These are phyloP conservation scores for Drosophila leonis DNA, from an alignment of 2,888 invertebrate genomes.

Conservation along the genomic window DNA sequence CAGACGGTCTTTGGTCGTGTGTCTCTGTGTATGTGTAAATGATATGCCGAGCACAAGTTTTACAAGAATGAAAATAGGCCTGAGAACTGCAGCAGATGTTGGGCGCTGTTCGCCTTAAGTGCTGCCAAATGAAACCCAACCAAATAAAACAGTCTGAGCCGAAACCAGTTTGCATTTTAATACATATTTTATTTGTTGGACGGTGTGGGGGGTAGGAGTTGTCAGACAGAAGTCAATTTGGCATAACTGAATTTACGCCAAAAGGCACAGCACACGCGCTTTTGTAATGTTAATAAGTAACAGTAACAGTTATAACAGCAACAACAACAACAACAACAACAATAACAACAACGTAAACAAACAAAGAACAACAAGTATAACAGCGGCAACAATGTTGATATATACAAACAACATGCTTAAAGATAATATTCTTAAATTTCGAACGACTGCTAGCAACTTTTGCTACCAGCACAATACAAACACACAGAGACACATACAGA, in stretches of 20 bases:
- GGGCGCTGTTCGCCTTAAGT: slow-evolving; percentile 55
- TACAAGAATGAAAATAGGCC: slow-evolving; percentile 56
- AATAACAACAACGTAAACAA: slow-evolving; percentile 19
- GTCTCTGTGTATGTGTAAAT: slow-evolving; percentile 44
- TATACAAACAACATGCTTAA: slow-evolving; percentile 58
- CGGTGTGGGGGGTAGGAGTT: not conserved
- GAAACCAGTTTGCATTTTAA: slow-evolving; percentile 67
- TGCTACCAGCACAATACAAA: slow-evolving; percentile 45
- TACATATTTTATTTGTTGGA: slow-evolving; percentile 35
- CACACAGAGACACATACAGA: not conserved
- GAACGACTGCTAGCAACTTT: slow-evolving; percentile 43
- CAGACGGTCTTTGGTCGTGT: slow-evolving; percentile 20
- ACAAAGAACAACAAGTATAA: slow-evolving; percentile 22
- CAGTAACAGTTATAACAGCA: slow-evolving; percentile 35
- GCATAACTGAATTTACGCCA: slow-evolving; percentile 69
- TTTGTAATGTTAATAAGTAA: slow-evolving; percentile 77
- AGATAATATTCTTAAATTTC: slow-evolving; percentile 74
- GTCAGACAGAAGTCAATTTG: slow-evolving; percentile 71
- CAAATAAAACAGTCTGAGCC: slow-evolving; percentile 39
- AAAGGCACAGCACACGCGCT: slow-evolving; percentile 66
- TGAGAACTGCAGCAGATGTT: slow-evolving; percentile 70
- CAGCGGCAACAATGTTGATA: slow-evolving; percentile 29
- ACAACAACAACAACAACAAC: slow-evolving; percentile 35
- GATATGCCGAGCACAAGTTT: slow-evolving; percentile 45
- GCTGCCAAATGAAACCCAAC: slow-evolving; percentile 50